Conservation (phyloP, 2,113 vertebrate species). For the Notothenia rossii region DNA sequence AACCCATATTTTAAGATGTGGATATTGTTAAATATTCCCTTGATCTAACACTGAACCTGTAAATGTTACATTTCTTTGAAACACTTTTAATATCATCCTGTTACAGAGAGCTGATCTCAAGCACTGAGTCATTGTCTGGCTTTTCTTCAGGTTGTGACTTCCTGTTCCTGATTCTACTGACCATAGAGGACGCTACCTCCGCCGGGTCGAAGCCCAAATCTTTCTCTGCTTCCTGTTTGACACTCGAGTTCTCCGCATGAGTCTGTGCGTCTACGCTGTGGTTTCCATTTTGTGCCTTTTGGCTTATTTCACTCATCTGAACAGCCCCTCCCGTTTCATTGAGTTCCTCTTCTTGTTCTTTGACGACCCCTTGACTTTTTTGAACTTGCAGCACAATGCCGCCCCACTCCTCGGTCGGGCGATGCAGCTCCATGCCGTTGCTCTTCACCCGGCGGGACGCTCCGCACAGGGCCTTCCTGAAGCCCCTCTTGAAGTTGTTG, state of each 20-base stretch:
- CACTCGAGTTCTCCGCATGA: not conserved
- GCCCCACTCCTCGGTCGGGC: constrained; percentile 76
- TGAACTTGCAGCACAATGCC: constrained; percentile 52
- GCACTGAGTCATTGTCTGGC: constrained; percentile 70
- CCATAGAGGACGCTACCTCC: not conserved
- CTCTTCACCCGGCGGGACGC: constrained; percentile 87
- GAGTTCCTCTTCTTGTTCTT: constrained; percentile 57
- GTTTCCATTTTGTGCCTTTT: constrained; percentile 80
- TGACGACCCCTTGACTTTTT: constrained; percentile 34
- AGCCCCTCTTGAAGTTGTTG: constrained; percentile 95
- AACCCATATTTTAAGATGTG: not conserved
- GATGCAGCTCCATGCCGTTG: constrained; percentile 74
- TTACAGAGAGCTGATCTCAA: constrained; percentile 89
- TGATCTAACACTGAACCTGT: not conserved
- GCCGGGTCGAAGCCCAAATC: constrained; percentile 21
- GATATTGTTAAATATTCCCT: not conserved
- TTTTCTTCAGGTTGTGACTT: constrained; percentile 55
- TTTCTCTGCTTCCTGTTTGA: not conserved
- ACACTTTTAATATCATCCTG: not conserved
- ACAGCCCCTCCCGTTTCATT: constrained; percentile 43
- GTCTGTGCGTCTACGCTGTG: constrained; percentile 54
- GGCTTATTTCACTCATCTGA: constrained; percentile 73
- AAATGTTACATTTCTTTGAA: not conserved
- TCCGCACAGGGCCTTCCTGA: constrained; percentile 90
- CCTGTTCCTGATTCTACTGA: constrained; percentile 23